These are phyloP conservation scores for Blastobasis adustella DNA, from an alignment of 2,888 invertebrate genomes.

Conservation along the genomic window DNA sequence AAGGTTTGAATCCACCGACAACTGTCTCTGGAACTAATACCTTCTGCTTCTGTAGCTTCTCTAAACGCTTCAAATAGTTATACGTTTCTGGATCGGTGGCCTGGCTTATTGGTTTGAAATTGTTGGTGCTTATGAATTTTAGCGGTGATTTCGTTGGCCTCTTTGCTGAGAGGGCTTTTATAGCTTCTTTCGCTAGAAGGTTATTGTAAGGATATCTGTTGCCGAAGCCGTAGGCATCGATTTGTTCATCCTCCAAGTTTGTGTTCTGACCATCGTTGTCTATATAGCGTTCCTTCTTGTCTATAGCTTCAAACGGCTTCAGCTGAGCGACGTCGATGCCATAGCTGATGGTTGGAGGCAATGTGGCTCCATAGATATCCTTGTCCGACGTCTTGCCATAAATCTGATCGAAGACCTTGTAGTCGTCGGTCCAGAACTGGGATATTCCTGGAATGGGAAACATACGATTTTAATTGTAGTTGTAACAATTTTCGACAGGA, in stretches of 20 bases:
- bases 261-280: conserved; percentile 25
- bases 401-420: conserved; percentile 55
- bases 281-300: conserved; percentile 36
- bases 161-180: conserved; percentile 17
- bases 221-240: conserved; percentile 27
- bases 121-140: conserved; percentile 44
- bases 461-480: no score
- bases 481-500: no score
- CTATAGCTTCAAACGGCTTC: conserved; percentile 29
- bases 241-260: conserved; percentile 19
- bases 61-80: conserved; percentile 50
- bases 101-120: conserved; percentile 49
- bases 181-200: conserved; percentile 22
- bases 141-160: conserved; percentile 30
- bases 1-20: conserved; percentile 34
- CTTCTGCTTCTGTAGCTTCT: conserved; percentile 35
- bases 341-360: conserved; percentile 36
- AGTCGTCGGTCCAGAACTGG: conserved; percentile 62
- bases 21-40: conserved; percentile 21
- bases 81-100: conserved; percentile 52
- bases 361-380: conserved; percentile 44
- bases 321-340: conserved; percentile 21
- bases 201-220: conserved; percentile 28
- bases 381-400: conserved; percentile 63
- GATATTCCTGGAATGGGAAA: conserved; percentile 38